Conservation (phyloP, 35 echinoderm and acorn worm species). For the Heliocidaris tuberculata region DNA sequence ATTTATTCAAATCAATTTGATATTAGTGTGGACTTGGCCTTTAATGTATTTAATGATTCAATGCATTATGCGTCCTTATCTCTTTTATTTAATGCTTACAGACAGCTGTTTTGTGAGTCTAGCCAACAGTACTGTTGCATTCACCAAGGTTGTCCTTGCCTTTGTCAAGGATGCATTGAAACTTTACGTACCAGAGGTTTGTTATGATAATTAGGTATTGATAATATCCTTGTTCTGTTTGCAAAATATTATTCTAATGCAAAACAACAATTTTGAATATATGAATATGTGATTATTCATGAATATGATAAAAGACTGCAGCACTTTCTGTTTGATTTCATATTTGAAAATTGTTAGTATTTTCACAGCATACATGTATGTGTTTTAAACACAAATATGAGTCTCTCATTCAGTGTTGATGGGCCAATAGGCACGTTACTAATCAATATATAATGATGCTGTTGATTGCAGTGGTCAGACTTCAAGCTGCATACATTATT, state of each 20-base stretch:
- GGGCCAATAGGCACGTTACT: too few species aligned
- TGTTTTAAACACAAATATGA: too few species aligned
- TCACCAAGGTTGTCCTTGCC: constrained; percentile 78
- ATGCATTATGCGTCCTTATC: neutral
- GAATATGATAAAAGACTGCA: neutral
- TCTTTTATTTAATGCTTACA: neutral
- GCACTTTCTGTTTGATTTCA: neutral
- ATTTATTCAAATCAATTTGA: too few species aligned
- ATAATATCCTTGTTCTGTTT: neutral
- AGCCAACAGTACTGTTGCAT: constrained; percentile 82
- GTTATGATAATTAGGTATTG: neutral
- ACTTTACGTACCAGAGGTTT: constrained; percentile 90
- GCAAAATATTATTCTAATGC: neutral
- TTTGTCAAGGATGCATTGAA: constrained; percentile 85
- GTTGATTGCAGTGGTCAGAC: too few species aligned
- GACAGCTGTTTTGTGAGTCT: constrained; percentile 88
- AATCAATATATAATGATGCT: too few species aligned
- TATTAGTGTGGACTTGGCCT: too few species aligned
- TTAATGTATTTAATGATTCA: too few species aligned
- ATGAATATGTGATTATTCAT: neutral
- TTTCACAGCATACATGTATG: too few species aligned
- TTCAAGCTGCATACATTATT: too few species aligned
- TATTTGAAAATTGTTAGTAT: too few species aligned
- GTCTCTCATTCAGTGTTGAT: too few species aligned
- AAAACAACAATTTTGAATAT: neutral